phyloP scores from a whole-genome alignment of 2,888 invertebrate species.

The Ornithoptera priamus region DNA sequence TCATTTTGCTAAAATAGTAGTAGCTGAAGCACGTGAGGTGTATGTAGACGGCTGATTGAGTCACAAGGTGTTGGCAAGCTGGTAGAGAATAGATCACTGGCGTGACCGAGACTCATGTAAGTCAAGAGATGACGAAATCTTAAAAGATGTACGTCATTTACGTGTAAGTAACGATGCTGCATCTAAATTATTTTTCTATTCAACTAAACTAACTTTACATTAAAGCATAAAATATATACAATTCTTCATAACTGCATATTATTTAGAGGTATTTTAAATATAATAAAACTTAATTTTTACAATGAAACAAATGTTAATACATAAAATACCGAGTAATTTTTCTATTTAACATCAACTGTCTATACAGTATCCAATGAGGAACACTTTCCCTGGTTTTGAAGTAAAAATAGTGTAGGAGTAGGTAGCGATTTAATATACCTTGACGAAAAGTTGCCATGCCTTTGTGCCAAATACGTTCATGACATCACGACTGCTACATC shows the following conservation, averaged over 20 bases:
- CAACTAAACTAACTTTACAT: neutral
- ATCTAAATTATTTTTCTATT: neutral
- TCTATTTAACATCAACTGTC: neutral
- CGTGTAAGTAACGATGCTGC: neutral
- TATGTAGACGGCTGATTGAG: slow-evolving; percentile 24
- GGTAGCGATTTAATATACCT: slow-evolving; percentile 46
- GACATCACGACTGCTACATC: slow-evolving; percentile 61
- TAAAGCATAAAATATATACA: neutral
- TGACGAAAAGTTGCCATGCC: slow-evolving; percentile 52
- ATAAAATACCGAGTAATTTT: neutral
- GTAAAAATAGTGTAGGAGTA: slow-evolving; percentile 27
- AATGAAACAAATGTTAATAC: neutral
- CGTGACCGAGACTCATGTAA: neutral
- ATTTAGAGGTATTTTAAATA: no score
- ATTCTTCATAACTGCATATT: no score
- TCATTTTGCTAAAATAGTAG: slow-evolving; percentile 27
- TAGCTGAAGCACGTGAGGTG: slow-evolving; percentile 27
- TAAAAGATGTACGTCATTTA: neutral
- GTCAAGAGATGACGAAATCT: slow-evolving; percentile 14
- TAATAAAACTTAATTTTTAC: no score
- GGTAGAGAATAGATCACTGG: slow-evolving; percentile 23
- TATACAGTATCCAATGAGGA: neutral
- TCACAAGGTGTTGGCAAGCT: slow-evolving; percentile 28
- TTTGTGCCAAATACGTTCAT: slow-evolving; percentile 71
- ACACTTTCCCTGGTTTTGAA: slow-evolving; percentile 13